Conservation (phyloP, 2,888 invertebrate species). For the Sisyra terminalis region DNA sequence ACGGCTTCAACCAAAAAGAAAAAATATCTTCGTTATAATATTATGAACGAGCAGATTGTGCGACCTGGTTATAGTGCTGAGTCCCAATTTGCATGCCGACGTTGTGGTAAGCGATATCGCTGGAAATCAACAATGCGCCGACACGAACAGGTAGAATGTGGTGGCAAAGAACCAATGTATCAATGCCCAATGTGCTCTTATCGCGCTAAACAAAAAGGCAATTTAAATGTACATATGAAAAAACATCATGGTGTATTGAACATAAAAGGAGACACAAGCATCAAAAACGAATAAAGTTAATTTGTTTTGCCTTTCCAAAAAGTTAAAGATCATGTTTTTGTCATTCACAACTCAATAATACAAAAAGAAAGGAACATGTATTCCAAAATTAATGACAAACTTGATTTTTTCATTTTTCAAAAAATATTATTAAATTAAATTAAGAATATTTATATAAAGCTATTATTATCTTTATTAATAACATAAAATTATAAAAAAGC, state of each 20-base stretch:
- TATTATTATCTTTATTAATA: too few species aligned
- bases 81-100: slow-evolving; percentile 57
- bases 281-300: background rate
- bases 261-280: background rate
- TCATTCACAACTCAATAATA: background rate
- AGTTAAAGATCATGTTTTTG: slow-evolving; percentile 1
- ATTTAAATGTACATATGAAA: slow-evolving; percentile 64
- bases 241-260: slow-evolving; percentile 44
- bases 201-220: slow-evolving; percentile 65
- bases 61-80: slow-evolving; percentile 29
- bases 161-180: slow-evolving; percentile 67
- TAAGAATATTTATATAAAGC: too few species aligned
- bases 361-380: too few species aligned
- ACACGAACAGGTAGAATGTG: slow-evolving; percentile 69
- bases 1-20: slow-evolving; percentile 8
- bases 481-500: too few species aligned
- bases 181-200: slow-evolving; percentile 66
- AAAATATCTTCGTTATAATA: slow-evolving; percentile 15
- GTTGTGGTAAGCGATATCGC: slow-evolving; percentile 72
- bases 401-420: too few species aligned
- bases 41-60: slow-evolving; percentile 14
- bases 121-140: slow-evolving; percentile 73
- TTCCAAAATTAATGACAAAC: too few species aligned
- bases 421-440: too few species aligned
- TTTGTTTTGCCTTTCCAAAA: background rate